Evolutionary conservation across 2,113 vertebrate genomes (phyloP).

Genomic region (Labrus mixtus): DNA sequence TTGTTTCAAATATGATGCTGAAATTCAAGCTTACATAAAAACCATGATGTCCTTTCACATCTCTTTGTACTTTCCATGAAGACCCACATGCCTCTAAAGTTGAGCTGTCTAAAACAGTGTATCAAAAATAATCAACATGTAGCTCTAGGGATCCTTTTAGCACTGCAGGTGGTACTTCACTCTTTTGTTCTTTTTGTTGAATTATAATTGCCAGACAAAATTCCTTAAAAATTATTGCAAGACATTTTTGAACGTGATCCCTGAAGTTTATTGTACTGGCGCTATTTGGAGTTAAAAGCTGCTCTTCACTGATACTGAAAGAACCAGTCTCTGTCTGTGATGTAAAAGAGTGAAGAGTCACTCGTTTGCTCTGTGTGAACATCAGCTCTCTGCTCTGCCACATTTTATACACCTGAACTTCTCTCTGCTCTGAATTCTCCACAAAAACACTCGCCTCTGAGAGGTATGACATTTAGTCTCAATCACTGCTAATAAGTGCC

Average conservation of each 20-base stretch:
- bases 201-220: too few species aligned
- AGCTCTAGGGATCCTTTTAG: too few species aligned
- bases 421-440: slow-evolving; percentile 46
- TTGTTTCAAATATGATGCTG: background rate
- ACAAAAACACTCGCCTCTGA: slow-evolving; percentile 53
- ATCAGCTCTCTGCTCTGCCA: slow-evolving; percentile 18
- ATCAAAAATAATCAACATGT: background rate
- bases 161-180: too few species aligned
- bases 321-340: background rate
- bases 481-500: slow-evolving; percentile 59
- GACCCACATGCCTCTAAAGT: background rate
- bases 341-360: slow-evolving; percentile 25
- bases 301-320: slow-evolving; percentile 12
- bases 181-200: too few species aligned
- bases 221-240: too few species aligned
- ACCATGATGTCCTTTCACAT: background rate
- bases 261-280: too few species aligned
- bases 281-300: background rate
- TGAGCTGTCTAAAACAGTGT: slow-evolving; percentile 1
- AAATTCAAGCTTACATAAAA: background rate
- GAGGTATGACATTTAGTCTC: slow-evolving; percentile 72
- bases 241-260: background rate
- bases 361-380: slow-evolving; percentile 23
- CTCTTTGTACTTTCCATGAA: too few species aligned
- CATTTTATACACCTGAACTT: slow-evolving; percentile 29